Percentiles rank a stretch among this genome's conserved stretches.
Evolutionary conservation across 2,797 vertebrate species (phyloP).

Genomic region (Australoheros facetus): DNA sequence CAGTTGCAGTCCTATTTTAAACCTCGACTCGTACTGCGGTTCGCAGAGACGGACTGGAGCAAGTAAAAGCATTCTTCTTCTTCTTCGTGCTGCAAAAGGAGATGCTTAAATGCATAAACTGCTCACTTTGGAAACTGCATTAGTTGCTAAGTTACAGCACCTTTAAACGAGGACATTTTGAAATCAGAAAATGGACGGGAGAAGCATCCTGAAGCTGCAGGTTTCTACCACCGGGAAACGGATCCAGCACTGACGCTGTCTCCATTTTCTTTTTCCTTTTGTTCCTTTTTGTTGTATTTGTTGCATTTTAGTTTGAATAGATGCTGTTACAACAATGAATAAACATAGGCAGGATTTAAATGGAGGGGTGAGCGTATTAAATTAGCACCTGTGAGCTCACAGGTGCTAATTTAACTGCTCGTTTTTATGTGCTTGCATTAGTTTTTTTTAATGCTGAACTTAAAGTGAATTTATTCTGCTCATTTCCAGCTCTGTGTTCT

Average conservation of each 20-base stretch:
- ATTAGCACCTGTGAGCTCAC: neutral
- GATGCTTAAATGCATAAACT: constrained; percentile 1
- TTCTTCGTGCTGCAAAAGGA: neutral
- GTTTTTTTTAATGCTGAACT: neutral
- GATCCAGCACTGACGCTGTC: neutral
- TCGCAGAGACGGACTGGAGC: neutral
- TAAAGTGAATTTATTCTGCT: neutral
- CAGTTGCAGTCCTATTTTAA: constrained; percentile 13
- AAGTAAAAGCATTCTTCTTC: constrained; percentile 7
- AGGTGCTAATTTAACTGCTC: too few species aligned
- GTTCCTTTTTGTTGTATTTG: neutral
- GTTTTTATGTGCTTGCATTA: rapidly evolving
- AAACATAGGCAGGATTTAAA: neutral
- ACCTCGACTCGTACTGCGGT: neutral
- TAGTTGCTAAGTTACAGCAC: constrained; percentile 32
- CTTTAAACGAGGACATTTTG: neutral
- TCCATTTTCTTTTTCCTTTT: neutral
- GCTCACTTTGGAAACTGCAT: constrained; percentile 16
- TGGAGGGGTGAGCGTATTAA: neutral
- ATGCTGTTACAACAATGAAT: neutral
- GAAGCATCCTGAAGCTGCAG: neutral
- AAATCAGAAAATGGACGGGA: neutral
- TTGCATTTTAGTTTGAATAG: neutral
- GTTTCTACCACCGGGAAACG: neutral
- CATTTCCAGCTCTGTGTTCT: neutral